These are phyloP conservation scores for Netelia inedita DNA, from an alignment of 2,888 invertebrate genomes.

Conservation along the genomic window DNA sequence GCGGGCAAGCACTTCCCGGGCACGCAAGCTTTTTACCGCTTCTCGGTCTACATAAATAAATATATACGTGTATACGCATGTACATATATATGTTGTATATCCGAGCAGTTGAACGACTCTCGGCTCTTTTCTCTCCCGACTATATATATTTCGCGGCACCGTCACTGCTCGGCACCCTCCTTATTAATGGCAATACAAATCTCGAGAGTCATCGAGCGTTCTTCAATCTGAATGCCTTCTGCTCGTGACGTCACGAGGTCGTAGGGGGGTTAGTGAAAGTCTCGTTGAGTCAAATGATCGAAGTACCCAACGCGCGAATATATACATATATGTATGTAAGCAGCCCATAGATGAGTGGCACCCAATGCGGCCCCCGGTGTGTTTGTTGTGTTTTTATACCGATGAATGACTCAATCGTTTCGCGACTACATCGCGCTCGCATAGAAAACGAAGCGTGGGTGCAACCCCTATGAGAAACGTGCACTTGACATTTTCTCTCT, in stretches of 20 bases:
- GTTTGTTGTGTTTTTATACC: conserved; percentile 83
- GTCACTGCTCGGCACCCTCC: conserved; percentile 73
- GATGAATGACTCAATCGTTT: conserved; percentile 84
- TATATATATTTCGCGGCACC: conserved; percentile 39
- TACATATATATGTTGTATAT: conserved; percentile 13
- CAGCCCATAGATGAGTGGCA: conserved; percentile 41
- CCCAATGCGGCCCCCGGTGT: conserved; percentile 51
- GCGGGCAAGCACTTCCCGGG: conserved; percentile 8
- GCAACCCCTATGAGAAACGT: conserved; percentile 75
- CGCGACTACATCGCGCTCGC: conserved; percentile 69
- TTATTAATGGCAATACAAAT: conserved; percentile 85
- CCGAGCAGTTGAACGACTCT: conserved; percentile 23
- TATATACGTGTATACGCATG: conserved; percentile 6
- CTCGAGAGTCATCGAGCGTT: conserved; percentile 85
- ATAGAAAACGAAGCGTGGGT: conserved; percentile 64
- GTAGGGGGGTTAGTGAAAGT: conserved; percentile 29
- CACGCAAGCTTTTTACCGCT: conserved; percentile 50
- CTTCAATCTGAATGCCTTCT: conserved; percentile 85
- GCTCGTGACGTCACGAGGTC: conserved; percentile 83
- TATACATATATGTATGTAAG: conserved; percentile 33
- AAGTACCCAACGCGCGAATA: conserved; percentile 51
- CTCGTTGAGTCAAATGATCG: conserved; percentile 57
- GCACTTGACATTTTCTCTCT: conserved; percentile 43
- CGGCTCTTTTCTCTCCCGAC: conserved; percentile 45
- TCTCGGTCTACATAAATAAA: conserved; percentile 8